phyloP scores from a whole-genome alignment of 2,888 invertebrate genomes.

The Chaetogeoica ovagalla region DNA sequence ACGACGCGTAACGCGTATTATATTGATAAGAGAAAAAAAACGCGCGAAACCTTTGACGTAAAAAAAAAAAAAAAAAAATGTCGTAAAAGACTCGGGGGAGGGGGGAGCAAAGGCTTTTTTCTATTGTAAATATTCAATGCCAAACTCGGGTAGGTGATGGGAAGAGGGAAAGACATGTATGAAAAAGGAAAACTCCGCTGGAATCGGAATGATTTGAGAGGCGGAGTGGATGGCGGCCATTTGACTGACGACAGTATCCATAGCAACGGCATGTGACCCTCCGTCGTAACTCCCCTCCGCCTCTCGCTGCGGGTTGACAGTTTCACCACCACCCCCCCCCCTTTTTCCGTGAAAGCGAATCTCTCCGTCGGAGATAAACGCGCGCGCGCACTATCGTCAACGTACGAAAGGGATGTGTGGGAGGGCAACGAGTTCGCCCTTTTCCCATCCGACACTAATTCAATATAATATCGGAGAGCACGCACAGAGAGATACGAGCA shows the following conservation, averaged over 20 bases:
- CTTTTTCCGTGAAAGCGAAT: slow-evolving; percentile 11
- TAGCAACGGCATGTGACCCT: slow-evolving; percentile 51
- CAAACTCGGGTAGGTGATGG: neutral
- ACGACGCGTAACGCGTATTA: too few species aligned
- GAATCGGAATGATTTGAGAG: slow-evolving; percentile 45
- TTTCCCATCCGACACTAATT: slow-evolving; percentile 31
- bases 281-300: neutral
- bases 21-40: neutral
- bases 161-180: slow-evolving; percentile 17
- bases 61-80: neutral
- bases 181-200: slow-evolving; percentile 29
- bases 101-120: neutral
- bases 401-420: too few species aligned
- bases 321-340: slow-evolving; percentile 28
- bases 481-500: too few species aligned
- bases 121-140: slow-evolving; percentile 17
- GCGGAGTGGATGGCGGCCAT: slow-evolving; percentile 51
- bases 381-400: slow-evolving; percentile 18
- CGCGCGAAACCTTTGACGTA: neutral
- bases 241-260: slow-evolving; percentile 53
- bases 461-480: slow-evolving; percentile 13
- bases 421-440: slow-evolving; percentile 1
- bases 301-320: slow-evolving; percentile 41
- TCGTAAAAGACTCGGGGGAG: neutral
- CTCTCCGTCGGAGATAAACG: slow-evolving; percentile 35